Evolutionary conservation across 2,113 vertebrate genomes (phyloP).

Genomic region (Hystrix cristata): DNA sequence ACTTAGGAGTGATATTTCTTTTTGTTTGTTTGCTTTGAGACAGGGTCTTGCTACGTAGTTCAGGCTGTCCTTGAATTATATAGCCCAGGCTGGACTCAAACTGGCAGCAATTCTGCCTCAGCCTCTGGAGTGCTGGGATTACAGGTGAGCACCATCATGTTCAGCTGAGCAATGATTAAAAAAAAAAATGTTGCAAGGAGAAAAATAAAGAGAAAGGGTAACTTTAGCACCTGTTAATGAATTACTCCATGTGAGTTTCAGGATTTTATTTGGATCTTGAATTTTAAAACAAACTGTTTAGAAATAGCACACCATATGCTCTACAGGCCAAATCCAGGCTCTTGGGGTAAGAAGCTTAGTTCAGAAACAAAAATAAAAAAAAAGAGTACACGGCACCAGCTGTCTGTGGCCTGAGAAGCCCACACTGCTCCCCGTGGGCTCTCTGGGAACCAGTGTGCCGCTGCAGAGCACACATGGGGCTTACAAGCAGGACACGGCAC

Average conservation of each 20-base stretch:
- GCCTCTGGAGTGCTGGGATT: too few species aligned
- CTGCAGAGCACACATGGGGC: not conserved
- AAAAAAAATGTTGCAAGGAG: not conserved
- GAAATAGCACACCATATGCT: not conserved
- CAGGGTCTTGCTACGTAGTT: not conserved
- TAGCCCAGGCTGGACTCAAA: too few species aligned
- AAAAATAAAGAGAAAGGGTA: not conserved
- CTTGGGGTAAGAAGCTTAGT: not conserved
- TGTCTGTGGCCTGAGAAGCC: not conserved
- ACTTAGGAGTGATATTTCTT: not conserved
- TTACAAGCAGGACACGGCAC: rapidly evolving
- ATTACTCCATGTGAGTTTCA: not conserved
- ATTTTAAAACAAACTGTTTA: not conserved
- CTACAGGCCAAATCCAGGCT: not conserved
- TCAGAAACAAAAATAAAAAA: not conserved
- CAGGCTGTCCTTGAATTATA: not conserved
- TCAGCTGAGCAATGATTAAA: not conserved
- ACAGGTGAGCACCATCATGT: too few species aligned
- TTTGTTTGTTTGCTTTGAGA: not conserved
- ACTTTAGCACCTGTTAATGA: not conserved
- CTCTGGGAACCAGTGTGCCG: not conserved
- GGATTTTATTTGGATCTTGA: not conserved
- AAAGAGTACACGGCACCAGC: not conserved
- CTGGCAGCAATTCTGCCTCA: too few species aligned
- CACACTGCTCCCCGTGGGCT: not conserved